phyloP scores from a whole-genome alignment of 2,888 invertebrate genomes.

The Stenolophus ochropezus region DNA sequence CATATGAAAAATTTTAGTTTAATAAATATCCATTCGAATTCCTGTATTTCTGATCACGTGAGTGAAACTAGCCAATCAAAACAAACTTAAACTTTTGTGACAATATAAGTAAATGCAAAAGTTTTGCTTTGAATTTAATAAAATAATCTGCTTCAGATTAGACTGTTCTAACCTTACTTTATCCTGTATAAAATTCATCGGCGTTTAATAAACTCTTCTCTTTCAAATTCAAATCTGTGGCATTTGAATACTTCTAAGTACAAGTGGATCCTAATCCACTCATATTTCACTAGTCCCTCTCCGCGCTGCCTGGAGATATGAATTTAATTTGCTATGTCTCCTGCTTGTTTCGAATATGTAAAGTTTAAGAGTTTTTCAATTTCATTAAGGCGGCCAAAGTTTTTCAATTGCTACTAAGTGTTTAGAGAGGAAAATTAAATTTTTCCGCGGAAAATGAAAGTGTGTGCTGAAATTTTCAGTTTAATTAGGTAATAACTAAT shows the following conservation, averaged over 20 bases:
- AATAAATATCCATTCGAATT: too few species aligned
- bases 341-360: not conserved
- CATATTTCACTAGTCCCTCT: not conserved
- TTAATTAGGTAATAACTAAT: too few species aligned
- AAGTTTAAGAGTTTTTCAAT: constrained; percentile 13
- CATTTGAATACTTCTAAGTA: not conserved
- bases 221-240: not conserved
- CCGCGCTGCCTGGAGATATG: not conserved
- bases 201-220: not conserved
- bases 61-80: too few species aligned
- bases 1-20: too few species aligned
- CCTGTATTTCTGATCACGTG: too few species aligned
- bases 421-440: not conserved
- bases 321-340: not conserved
- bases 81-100: too few species aligned
- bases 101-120: too few species aligned
- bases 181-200: not conserved
- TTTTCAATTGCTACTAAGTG: not conserved
- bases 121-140: too few species aligned
- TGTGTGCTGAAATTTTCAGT: too few species aligned
- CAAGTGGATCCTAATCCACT: not conserved
- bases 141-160: too few species aligned
- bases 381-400: constrained; percentile 11
- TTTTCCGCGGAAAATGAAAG: not conserved
- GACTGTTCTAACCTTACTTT: not conserved